These are phyloP conservation scores for Oreochromis spilurus DNA, from an alignment of 2,113 vertebrate species.

Conservation along the genomic window DNA sequence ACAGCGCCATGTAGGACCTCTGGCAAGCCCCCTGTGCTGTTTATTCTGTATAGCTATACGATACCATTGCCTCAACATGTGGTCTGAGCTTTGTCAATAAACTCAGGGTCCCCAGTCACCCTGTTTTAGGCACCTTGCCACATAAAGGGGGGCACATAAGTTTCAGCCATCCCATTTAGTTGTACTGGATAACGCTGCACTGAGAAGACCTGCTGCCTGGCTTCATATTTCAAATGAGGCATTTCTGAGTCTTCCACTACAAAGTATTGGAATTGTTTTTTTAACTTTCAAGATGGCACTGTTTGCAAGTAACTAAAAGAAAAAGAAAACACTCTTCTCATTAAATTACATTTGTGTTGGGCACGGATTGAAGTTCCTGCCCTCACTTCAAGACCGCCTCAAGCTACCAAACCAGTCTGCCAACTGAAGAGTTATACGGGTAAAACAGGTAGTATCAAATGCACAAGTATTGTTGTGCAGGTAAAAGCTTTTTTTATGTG, in stretches of 20 bases:
- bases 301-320: background rate
- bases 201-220: background rate
- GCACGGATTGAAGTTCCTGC: background rate
- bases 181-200: background rate
- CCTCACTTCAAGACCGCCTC: background rate
- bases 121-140: constrained; percentile 14
- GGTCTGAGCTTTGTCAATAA: constrained; percentile 50
- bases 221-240: background rate
- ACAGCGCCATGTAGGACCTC: constrained; percentile 9
- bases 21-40: background rate
- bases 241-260: background rate
- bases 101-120: constrained; percentile 14
- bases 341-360: background rate
- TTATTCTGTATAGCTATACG: constrained; percentile 39
- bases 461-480: background rate
- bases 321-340: background rate
- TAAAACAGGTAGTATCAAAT: background rate
- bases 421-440: background rate
- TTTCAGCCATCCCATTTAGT: background rate
- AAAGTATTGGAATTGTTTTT: background rate
- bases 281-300: background rate
- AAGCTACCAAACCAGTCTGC: background rate
- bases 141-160: background rate
- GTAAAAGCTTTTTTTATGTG: background rate
- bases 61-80: constrained; percentile 40